Evolutionary conservation across 2,888 invertebrate genomes (phyloP).

Genomic region (Drosophila paracracens): DNA sequence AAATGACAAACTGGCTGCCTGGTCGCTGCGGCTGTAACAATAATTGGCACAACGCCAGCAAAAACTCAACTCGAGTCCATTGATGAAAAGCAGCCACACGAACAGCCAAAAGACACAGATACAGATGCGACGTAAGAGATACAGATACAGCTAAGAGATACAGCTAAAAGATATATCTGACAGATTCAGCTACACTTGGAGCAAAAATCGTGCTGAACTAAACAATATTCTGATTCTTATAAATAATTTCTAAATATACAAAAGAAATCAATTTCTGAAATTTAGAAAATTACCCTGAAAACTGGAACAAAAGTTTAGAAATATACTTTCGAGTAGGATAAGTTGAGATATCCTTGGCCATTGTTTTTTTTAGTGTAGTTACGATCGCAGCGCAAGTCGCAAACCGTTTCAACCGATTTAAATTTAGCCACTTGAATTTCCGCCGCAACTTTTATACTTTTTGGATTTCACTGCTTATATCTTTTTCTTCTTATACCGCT

Average conservation of each 20-base stretch:
- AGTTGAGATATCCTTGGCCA: background rate
- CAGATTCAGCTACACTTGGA: conserved; percentile 22
- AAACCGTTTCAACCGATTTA: conserved; percentile 52
- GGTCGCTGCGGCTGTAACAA: conserved; percentile 51
- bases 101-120: conserved; percentile 30
- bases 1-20: conserved; percentile 67
- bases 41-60: conserved; percentile 71
- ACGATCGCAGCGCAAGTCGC: conserved; percentile 50
- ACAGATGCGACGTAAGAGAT: conserved; percentile 28
- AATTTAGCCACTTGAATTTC: conserved; percentile 77
- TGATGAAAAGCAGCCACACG: conserved; percentile 71
- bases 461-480: conserved; percentile 32
- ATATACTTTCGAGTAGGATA: background rate
- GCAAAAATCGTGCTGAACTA: background rate
- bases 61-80: conserved; percentile 56
- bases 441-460: conserved; percentile 45
- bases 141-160: conserved; percentile 16
- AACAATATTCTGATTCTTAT: too few relatives aligned
- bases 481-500: background rate
- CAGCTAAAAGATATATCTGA: conserved; percentile 20
- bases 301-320: background rate
- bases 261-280: background rate
- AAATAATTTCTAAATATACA: too few relatives aligned
- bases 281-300: background rate
- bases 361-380: background rate